Evolutionary conservation across 2,113 vertebrate species (phyloP).

Genomic region (Callospermophilus lateralis): DNA sequence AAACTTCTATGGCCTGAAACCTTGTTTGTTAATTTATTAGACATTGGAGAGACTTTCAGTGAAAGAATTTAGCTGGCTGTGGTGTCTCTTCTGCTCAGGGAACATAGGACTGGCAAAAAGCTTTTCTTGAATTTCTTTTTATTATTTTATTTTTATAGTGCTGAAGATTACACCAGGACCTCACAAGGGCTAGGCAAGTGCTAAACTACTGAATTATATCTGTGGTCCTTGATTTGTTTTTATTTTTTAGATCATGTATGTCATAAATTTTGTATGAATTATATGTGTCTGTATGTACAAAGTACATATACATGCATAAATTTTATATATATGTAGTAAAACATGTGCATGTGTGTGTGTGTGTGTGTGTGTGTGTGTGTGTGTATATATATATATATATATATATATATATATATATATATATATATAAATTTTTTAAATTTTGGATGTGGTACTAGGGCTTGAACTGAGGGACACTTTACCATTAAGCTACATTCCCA

Average conservation of each 20-base stretch:
- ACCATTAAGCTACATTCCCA: not conserved
- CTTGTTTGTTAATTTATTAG: not conserved
- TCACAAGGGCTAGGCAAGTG: not conserved
- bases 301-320: not conserved
- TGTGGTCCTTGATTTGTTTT: not conserved
- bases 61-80: not conserved
- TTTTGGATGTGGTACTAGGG: not conserved
- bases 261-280: not conserved
- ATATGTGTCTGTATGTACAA: no score
- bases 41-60: not conserved
- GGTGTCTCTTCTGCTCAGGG: not conserved
- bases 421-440: not conserved
- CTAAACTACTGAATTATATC: not conserved
- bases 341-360: not conserved
- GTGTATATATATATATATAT: not conserved
- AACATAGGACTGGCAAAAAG: not conserved
- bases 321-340: not conserved
- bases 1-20: not conserved
- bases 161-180: not conserved
- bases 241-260: not conserved
- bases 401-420: not conserved
- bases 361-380: not conserved
- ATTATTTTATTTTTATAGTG: not conserved
- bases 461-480: not conserved
- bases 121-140: slow-evolving; percentile 29